phyloP scores from a whole-genome alignment of 2,888 invertebrate species.

The Noctua comes region DNA sequence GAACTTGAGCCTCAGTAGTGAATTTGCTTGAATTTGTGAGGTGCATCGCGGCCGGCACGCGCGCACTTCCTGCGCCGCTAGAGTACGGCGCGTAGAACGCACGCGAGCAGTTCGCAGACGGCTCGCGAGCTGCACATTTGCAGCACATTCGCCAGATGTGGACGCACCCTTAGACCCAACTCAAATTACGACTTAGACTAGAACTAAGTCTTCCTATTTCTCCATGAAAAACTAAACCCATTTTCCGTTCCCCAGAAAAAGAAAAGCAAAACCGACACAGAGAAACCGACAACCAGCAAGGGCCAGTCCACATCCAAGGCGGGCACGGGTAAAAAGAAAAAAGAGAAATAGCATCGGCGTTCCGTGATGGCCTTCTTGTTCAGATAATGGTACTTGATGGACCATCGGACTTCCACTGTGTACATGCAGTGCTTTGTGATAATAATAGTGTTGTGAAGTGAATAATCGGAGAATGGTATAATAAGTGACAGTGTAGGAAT shows the following conservation, averaged over 20 bases:
- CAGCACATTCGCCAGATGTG: no score
- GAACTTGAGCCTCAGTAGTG: no score
- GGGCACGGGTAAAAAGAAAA: slow-evolving; percentile 68
- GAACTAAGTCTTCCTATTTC: not conserved
- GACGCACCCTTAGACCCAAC: no score
- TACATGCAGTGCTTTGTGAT: slow-evolving; percentile 46
- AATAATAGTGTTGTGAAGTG: slow-evolving; percentile 46
- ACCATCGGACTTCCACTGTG: slow-evolving; percentile 40
- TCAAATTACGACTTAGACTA: not conserved
- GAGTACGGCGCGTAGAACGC: no score
- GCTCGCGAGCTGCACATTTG: no score
- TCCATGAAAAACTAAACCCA: not conserved
- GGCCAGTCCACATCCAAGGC: slow-evolving; percentile 65
- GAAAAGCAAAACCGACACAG: slow-evolving; percentile 74
- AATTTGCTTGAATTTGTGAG: no score
- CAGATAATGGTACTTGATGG: slow-evolving; percentile 56
- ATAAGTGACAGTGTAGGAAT: slow-evolving; percentile 10
- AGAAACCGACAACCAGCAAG: slow-evolving; percentile 77
- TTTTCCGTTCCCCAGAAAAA: slow-evolving; percentile 78
- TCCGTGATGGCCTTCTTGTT: slow-evolving; percentile 68
- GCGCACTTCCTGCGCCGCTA: no score
- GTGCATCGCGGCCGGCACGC: no score
- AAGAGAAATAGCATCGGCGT: slow-evolving; percentile 72
- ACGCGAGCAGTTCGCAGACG: no score
- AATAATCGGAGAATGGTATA: not conserved